A percentile compares a stretch with the other conserved stretches of the same genome.
phyloP scores from a whole-genome alignment of 2,888 invertebrate species.

The Ecdyonurus torrentis region DNA sequence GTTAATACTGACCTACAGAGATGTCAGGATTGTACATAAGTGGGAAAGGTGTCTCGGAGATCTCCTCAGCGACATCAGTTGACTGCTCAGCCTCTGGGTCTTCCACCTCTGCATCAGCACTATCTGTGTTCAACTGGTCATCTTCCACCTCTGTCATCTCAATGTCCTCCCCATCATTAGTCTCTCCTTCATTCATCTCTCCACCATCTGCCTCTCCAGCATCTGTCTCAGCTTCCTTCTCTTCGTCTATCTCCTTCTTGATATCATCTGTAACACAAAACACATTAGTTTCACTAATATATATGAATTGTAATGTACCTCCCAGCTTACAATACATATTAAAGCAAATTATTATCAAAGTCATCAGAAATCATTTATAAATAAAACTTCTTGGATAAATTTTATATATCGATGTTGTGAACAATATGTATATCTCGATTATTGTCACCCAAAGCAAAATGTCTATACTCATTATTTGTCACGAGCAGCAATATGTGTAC shows the following conservation, averaged over 20 bases:
- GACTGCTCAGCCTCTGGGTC: slow-evolving; percentile 2
- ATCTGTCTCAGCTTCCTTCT: slow-evolving; percentile 25
- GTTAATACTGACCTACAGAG: slow-evolving; percentile 6
- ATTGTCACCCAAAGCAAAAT: no score
- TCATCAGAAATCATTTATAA: no score
- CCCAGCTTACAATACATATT: background rate
- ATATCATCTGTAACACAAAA: slow-evolving; percentile 18
- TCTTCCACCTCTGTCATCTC: background rate
- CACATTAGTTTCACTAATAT: background rate
- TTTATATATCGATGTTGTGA: no score
- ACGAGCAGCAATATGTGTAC: no score
- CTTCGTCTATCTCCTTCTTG: slow-evolving; percentile 32
- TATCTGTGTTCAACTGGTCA: background rate
- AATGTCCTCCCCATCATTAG: background rate
- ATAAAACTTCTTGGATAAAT: no score
- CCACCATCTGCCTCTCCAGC: slow-evolving; percentile 21
- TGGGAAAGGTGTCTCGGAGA: no score
- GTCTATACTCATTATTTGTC: no score
- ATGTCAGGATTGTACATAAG: slow-evolving; percentile 8
- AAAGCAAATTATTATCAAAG: background rate
- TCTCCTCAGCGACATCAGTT: slow-evolving; percentile 19
- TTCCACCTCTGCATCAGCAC: background rate
- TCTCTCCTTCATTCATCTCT: slow-evolving; percentile 4
- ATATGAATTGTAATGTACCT: background rate
- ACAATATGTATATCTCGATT: no score